phyloP scores from a whole-genome alignment of 2,888 invertebrate species.

The Alcis repandata region DNA sequence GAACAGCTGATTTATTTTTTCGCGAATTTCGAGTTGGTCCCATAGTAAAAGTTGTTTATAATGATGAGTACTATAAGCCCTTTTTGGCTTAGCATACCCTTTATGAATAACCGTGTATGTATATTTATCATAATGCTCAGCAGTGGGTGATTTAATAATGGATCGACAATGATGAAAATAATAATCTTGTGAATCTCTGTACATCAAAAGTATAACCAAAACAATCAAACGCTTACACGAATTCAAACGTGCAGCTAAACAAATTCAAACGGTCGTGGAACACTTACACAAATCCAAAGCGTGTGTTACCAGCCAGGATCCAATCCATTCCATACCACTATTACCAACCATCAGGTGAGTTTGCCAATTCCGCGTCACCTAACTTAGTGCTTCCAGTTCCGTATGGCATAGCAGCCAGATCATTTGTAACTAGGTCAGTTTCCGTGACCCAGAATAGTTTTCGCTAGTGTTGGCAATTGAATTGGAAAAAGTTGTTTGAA shows the following conservation, averaged over 20 bases:
- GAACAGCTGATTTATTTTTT: too few species aligned
- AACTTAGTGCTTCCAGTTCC: slow-evolving; percentile 45
- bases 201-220: too few species aligned
- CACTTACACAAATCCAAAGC: background rate
- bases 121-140: too few species aligned
- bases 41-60: too few species aligned
- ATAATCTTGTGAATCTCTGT: too few species aligned
- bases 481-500: background rate
- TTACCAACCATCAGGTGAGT: slow-evolving; percentile 29
- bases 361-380: slow-evolving; percentile 41
- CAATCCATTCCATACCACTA: slow-evolving; percentile 1
- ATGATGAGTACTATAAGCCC: too few species aligned
- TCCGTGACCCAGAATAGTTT: slow-evolving; percentile 68
- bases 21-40: too few species aligned
- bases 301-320: background rate
- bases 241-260: background rate
- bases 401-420: slow-evolving; percentile 59
- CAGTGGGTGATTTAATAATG: too few species aligned
- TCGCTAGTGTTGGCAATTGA: slow-evolving; percentile 5
- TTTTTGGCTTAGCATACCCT: too few species aligned
- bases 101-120: too few species aligned
- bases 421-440: slow-evolving; percentile 75
- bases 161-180: too few species aligned
- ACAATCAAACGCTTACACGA: too few species aligned
- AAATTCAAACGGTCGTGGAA: background rate